Evolutionary conservation across 2,888 invertebrate genomes (phyloP).

Genomic region (Sycophila texana): DNA sequence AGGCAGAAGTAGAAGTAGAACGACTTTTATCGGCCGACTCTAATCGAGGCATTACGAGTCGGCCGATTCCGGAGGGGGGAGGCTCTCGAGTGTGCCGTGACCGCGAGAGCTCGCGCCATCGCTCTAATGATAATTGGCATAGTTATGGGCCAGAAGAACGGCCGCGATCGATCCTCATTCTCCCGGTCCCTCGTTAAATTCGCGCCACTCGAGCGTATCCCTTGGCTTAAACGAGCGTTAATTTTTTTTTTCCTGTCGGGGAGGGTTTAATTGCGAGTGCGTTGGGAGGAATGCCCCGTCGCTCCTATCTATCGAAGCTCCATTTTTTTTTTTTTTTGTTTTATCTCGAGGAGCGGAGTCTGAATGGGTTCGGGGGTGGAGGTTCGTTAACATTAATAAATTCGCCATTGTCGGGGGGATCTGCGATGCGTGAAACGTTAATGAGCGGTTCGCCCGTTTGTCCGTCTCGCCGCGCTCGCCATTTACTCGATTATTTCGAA

Average conservation of each 20-base stretch:
- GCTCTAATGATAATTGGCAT: slow-evolving; percentile 38
- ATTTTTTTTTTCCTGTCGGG: neutral
- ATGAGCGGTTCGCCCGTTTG: too few relatives aligned
- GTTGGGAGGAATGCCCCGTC: too few relatives aligned
- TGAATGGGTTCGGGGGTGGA: neutral
- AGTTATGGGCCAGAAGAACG: slow-evolving; percentile 18
- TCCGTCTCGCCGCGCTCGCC: neutral
- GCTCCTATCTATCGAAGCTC: too few relatives aligned
- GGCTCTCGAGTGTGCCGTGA: slow-evolving; percentile 17
- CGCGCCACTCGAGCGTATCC: slow-evolving; percentile 1
- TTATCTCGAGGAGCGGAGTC: too few relatives aligned
- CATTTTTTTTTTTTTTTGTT: too few relatives aligned
- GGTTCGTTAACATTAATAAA: slow-evolving; percentile 11
- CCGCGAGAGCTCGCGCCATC: slow-evolving; percentile 14
- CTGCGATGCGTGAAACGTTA: neutral
- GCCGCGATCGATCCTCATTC: slow-evolving; percentile 26
- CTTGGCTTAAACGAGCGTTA: slow-evolving; percentile 19
- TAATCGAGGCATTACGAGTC: too few relatives aligned
- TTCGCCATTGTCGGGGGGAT: neutral
- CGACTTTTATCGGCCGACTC: too few relatives aligned
- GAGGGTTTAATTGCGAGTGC: too few relatives aligned
- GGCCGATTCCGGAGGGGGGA: too few relatives aligned
- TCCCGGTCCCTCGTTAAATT: slow-evolving; percentile 33
- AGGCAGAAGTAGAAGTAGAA: too few relatives aligned
- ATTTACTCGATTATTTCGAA: too few relatives aligned